Base-by-base conservation (phyloP, 2,113 vertebrate species). In the Podarcis muralis region DNA sequence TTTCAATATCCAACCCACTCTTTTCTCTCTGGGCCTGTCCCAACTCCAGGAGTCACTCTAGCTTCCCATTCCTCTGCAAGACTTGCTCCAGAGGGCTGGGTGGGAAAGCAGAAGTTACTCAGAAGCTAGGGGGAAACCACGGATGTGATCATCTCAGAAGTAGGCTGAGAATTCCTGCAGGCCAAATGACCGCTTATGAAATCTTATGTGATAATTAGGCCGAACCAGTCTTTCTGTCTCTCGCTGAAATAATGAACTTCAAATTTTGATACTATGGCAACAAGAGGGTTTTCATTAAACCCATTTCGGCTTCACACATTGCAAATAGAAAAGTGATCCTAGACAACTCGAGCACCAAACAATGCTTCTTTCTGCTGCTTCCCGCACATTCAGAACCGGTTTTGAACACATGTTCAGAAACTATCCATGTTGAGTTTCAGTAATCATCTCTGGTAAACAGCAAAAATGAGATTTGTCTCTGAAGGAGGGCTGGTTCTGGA, bases 241-340 rank as follows among this genome's bases (percentile, higher is more conserved):
- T 66, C 12, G 6, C 5, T 78, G 27, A 77, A 78, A 48, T 11
- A 43, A 86, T 62, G 37, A 86, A 43, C 27, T 66, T 78, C 66
- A 43, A 30, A n/a, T 65, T 53, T 30, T 86, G 25, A 66, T 30
- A 78, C 74, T 77, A 86, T 43, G 25, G 59, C 84, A 86, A 78
- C 84, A 78, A n/a, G 8, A 68, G 22, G 27, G 6, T 86, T 86
- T 65, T 62, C 65, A 85, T 85, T 76, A 85, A 85, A 74, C 23
- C 15, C 43, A 32, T 85, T 59, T 85, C 7, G 12, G 48, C 32
- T 27, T 59, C 48, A 32, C 25, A 48, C 74, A 62, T 66, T 6
- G 27, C 59, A 86, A 40, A 76, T 76, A 37, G 72, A 76, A 71
- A 71, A 76, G 37, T 40, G 74, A 3, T 48, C 43, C 68, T 43